These are phyloP conservation scores for Nebria salina DNA, from an alignment of 2,888 invertebrate species.

Conservation along the genomic window DNA sequence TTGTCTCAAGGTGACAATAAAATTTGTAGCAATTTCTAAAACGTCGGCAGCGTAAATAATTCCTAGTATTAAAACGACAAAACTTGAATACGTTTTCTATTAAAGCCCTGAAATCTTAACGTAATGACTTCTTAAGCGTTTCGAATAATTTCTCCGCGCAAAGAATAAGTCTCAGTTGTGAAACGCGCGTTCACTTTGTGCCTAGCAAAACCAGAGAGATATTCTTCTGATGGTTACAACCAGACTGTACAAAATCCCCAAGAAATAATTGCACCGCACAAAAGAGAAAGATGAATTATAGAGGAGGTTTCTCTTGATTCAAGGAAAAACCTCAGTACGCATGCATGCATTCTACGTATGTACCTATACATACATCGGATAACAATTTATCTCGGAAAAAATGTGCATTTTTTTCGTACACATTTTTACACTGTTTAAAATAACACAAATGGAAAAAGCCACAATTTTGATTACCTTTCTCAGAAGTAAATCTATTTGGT, in stretches of 20 bases:
- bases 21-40: conserved; percentile 35
- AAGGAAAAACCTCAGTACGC: conserved; percentile 19
- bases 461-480: no score
- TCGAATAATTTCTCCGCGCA: conserved; percentile 36
- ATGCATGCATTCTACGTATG: no score
- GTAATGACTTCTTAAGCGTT: conserved; percentile 41
- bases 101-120: conserved; percentile 21
- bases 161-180: conserved; percentile 27
- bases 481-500: no score
- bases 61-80: conserved; percentile 33
- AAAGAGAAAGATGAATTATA: conserved; percentile 44
- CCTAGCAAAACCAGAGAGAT: background rate
- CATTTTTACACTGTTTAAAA: background rate
- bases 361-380: conserved; percentile 22
- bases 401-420: background rate
- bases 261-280: conserved; percentile 44
- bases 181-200: conserved; percentile 21
- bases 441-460: no score
- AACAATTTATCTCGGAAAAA: conserved; percentile 33
- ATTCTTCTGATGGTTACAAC: background rate
- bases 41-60: conserved; percentile 23
- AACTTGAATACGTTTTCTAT: conserved; percentile 23
- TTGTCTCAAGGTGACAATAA: conserved; percentile 21
- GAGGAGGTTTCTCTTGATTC: conserved; percentile 44
- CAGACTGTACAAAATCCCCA: conserved; percentile 41